Base-by-base conservation (phyloP, 1,140 invertebrate genomes). In the Pseudomyrmex concolor region DNA sequence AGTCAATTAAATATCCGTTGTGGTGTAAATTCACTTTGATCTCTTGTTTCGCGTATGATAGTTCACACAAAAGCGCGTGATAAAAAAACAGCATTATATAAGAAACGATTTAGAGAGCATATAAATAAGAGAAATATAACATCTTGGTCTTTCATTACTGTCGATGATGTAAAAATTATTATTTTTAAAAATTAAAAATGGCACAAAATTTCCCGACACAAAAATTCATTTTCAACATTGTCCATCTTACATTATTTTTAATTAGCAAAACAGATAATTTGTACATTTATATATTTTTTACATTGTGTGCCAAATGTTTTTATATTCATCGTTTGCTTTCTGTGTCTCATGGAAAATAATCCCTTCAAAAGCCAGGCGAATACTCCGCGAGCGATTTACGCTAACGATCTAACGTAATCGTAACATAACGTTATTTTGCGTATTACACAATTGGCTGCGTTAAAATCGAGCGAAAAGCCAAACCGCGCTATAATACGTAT, bases 391-490 rank as follows among this genome's bases (percentile, higher is more conserved):
- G 15, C 43, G 9, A 57, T 50, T 45, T 51, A 19, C 34, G 13
- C 8, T 10, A 34, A 34, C 34, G 34, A 34, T 34, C 34, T 7
- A 34, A 34, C 34, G 34, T 34, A 34, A 34, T 34, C 34, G 34
- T 34, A 34, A 68, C 8, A 15, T 34, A 34, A 70, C 13, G 13
- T 10, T 68, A 45, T 78, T 68, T 68, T 45, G 15, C 9, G 43
- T 19, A 57, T 76, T 66, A 54, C 25, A 25, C 73, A 76, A 66
- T 64, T 22, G 25, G 17, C 43, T 59, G 54, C 19, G 55, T 71
- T 70, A 78, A 78, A 68, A 15, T 80, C 43, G 12, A 70, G 12
- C 76, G 76, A 71, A 60, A 57, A 80, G 66, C 66, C 54, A 60
- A 80, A 70, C 59, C 19, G 54, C 19, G 43, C 64, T 59, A 10